Evolutionary conservation across 2,113 vertebrate genomes (phyloP).

Genomic region (Manacus vitellinus): DNA sequence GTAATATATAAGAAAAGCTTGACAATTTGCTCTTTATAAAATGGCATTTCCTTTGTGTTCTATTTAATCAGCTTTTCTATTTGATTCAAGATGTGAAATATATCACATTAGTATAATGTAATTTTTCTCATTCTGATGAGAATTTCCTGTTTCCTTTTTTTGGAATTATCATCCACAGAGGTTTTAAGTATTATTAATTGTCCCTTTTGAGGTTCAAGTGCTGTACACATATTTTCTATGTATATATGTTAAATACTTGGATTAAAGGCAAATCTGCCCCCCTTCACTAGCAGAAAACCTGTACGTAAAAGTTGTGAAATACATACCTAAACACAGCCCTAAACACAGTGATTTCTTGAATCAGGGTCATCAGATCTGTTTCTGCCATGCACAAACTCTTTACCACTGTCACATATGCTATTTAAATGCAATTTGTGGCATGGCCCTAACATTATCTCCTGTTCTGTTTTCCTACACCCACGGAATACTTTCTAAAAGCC

Average conservation of each 20-base stretch:
- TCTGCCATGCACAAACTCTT: not conserved
- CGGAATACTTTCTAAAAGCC: not conserved
- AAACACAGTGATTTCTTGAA: not conserved
- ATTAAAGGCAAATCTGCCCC: not conserved
- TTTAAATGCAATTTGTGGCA: not conserved
- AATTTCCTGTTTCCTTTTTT: not conserved
- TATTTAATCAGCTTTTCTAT: not conserved
- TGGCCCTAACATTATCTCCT: not conserved
- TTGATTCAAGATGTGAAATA: not conserved
- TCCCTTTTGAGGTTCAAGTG: not conserved
- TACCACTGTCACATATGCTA: not conserved
- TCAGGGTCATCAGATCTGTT: not conserved
- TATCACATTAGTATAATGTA: not conserved
- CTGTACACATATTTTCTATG: not conserved
- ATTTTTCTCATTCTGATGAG: not conserved
- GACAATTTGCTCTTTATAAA: not conserved
- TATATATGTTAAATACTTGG: not conserved
- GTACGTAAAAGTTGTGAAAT: not conserved
- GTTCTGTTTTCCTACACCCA: not conserved
- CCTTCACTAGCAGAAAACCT: not conserved
- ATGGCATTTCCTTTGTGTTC: not conserved
- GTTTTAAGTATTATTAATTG: not conserved
- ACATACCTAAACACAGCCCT: not conserved
- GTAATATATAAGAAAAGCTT: not conserved
- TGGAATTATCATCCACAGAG: not conserved